Conservation (phyloP, 2,797 vertebrate species). For the Phalloptychus januarius region DNA sequence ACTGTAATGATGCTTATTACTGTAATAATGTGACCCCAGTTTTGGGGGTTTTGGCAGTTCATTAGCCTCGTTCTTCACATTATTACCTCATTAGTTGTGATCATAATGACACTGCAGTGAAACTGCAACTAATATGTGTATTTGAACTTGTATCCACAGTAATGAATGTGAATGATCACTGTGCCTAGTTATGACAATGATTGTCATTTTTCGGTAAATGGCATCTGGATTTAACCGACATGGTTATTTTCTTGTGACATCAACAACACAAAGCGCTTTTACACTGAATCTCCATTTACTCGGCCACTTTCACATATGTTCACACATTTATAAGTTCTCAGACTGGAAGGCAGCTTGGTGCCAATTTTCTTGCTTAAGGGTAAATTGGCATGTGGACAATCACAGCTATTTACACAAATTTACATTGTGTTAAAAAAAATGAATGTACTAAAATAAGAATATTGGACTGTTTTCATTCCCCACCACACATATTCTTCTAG, state of each 20-base stretch:
- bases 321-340: neutral
- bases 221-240: neutral
- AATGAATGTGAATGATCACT: slow-evolving; percentile 47
- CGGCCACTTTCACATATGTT: neutral
- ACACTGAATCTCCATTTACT: neutral
- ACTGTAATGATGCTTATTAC: slow-evolving; percentile 28
- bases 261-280: neutral
- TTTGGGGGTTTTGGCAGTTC: slow-evolving; percentile 13
- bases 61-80: slow-evolving; percentile 36
- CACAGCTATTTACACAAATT: neutral
- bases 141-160: slow-evolving; percentile 30
- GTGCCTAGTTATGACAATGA: slow-evolving; percentile 20
- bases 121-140: slow-evolving; percentile 28
- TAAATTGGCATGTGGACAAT: neutral
- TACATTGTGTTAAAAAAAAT: neutral
- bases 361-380: neutral
- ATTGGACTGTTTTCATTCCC: neutral
- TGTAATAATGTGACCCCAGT: slow-evolving; percentile 16
- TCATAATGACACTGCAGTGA: slow-evolving; percentile 41
- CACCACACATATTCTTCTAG: neutral
- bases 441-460: neutral
- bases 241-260: neutral
- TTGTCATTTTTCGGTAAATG: neutral
- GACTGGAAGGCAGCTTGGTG: neutral
- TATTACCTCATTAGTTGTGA: slow-evolving; percentile 48